These are phyloP conservation scores for Metopolophium dirhodum DNA, from an alignment of 1,140 invertebrate genomes.

Conservation along the genomic window DNA sequence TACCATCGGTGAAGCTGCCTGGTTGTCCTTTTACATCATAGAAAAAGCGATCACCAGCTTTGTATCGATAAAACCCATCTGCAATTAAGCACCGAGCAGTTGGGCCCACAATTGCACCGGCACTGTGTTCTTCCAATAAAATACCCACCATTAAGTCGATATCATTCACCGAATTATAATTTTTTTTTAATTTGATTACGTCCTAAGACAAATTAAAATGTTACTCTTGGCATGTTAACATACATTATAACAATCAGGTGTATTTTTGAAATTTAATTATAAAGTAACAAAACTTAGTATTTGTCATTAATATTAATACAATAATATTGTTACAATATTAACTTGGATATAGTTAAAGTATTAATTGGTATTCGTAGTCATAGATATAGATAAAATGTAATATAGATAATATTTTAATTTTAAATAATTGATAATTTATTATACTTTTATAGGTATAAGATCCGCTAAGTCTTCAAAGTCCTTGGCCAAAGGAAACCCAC, in stretches of 20 bases:
- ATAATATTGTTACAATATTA: neutral
- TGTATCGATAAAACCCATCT: conserved; percentile 80
- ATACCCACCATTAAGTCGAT: conserved; percentile 84
- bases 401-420: neutral
- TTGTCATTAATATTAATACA: neutral
- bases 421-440: conserved; percentile 32
- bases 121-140: conserved; percentile 73
- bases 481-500: conserved; percentile 74
- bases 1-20: conserved; percentile 22
- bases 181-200: conserved; percentile 63
- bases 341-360: neutral
- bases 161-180: conserved; percentile 74
- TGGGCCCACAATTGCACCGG: conserved; percentile 77
- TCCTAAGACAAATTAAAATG: conserved; percentile 61
- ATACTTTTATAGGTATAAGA: conserved; percentile 59
- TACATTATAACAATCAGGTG: neutral
- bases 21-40: conserved; percentile 73
- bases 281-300: neutral
- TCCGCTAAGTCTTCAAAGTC: conserved; percentile 63
- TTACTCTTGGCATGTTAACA: neutral
- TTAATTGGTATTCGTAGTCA: neutral
- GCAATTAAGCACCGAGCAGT: conserved; percentile 85
- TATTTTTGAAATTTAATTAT: neutral
- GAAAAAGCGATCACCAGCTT: conserved; percentile 80
- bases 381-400: neutral